A percentile compares a stretch with the other conserved stretches of the same genome.
phyloP scores from a whole-genome alignment of 2,797 vertebrate genomes.

The Hoplostethus atlanticus region DNA sequence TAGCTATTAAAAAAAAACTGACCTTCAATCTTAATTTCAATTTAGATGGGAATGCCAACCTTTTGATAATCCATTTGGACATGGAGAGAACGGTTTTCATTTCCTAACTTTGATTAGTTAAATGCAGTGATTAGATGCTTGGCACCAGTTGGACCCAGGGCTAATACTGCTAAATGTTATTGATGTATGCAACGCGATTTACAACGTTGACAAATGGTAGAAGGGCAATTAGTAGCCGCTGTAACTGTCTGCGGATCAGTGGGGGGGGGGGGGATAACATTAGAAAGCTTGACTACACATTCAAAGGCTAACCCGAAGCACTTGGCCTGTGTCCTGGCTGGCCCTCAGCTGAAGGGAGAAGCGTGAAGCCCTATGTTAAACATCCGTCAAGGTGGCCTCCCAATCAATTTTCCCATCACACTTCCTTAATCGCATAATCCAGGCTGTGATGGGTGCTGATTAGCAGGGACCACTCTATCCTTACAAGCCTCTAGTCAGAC shows the following conservation, averaged over 20 bases:
- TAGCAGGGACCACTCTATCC: constrained; percentile 41
- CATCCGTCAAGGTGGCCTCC: constrained; percentile 60
- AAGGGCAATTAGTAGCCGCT: background rate
- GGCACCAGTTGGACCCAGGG: constrained; percentile 11
- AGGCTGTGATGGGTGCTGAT: constrained; percentile 54
- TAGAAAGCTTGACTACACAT: background rate
- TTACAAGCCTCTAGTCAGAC: constrained; percentile 50
- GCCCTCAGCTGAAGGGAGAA: constrained; percentile 35
- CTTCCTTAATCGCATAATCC: constrained; percentile 74
- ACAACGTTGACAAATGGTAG: too few relatives aligned
- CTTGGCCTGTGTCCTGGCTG: constrained; percentile 8
- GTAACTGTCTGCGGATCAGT: background rate
- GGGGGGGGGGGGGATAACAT: background rate
- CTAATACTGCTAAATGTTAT: background rate
- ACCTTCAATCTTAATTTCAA: constrained; percentile 54
- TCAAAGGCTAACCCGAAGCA: constrained; percentile 8
- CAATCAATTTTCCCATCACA: constrained; percentile 71
- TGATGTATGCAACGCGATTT: too few relatives aligned
- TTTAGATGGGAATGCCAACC: constrained; percentile 35
- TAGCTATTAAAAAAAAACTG: constrained; percentile 10
- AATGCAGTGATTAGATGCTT: constrained; percentile 14
- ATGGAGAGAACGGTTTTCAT: constrained; percentile 31
- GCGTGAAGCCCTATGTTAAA: constrained; percentile 55
- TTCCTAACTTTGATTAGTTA: constrained; percentile 17
- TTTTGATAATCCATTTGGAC: constrained; percentile 55